Evolutionary conservation across 2,797 vertebrate species (phyloP).

Genomic region (Silurus lanzhouensis): DNA sequence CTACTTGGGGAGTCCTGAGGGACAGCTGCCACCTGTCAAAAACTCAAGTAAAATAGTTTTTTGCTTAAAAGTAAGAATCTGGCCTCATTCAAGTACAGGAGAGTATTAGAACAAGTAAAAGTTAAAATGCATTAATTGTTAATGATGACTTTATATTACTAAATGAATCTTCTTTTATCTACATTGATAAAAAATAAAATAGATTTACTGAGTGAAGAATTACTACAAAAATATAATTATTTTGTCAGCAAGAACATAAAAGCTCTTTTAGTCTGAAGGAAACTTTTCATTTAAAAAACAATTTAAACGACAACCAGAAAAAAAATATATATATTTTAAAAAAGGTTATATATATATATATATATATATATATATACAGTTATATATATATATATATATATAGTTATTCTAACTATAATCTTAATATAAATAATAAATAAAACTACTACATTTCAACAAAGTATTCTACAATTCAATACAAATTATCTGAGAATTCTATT

Average conservation of each 20-base stretch:
- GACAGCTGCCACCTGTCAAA: slow-evolving; percentile 8
- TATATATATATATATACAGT: too few species aligned
- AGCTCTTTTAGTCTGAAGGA: not conserved
- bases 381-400: too few species aligned
- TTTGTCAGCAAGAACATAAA: not conserved
- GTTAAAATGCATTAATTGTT: slow-evolving; percentile 5
- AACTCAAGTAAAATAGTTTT: slow-evolving; percentile 27
- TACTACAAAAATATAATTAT: not conserved
- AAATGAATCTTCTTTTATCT: not conserved
- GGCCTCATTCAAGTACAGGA: not conserved
- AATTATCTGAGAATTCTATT: not conserved
- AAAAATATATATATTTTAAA: too few species aligned
- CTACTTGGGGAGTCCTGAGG: slow-evolving; percentile 26
- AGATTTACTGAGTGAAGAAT: not conserved
- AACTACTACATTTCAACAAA: too few species aligned
- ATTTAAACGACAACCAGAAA: too few species aligned
- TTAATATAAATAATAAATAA: too few species aligned
- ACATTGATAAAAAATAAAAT: not conserved
- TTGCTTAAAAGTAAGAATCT: not conserved
- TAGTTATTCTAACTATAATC: too few species aligned
- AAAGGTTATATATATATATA: too few species aligned
- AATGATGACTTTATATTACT: not conserved
- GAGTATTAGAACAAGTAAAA: not conserved
- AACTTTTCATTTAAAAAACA: too few species aligned
- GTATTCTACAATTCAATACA: too few species aligned